phyloP scores from a whole-genome alignment of 2,113 vertebrate genomes.

The Panthera uncia region DNA sequence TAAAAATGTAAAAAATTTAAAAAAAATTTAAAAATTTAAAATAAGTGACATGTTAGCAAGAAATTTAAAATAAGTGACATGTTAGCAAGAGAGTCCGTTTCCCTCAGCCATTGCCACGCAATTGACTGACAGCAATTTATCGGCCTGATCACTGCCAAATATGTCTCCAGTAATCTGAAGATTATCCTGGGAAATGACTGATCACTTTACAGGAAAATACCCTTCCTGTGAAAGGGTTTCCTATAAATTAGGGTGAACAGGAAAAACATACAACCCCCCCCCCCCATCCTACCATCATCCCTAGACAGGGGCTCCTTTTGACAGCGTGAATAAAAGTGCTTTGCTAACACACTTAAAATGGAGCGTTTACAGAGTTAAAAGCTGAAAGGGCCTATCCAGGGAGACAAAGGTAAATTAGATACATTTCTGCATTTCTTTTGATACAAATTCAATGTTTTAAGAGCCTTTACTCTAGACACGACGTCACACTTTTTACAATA shows the following conservation, averaged over 20 bases:
- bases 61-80: neutral
- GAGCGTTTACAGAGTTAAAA: conserved; percentile 57
- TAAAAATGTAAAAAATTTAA: neutral
- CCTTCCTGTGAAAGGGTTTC: conserved; percentile 66
- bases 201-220: conserved; percentile 68
- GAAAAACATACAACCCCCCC: neutral
- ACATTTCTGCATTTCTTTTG: conserved; percentile 69
- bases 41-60: neutral
- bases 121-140: conserved; percentile 17
- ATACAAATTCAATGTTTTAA: conserved; percentile 75
- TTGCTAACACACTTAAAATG: conserved; percentile 39
- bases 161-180: conserved; percentile 42
- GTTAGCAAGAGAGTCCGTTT: neutral
- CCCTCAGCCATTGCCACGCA: neutral
- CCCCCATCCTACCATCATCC: neutral
- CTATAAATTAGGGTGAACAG: conserved; percentile 53
- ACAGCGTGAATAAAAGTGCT: conserved; percentile 57
- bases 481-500: conserved; percentile 63
- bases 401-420: conserved; percentile 57
- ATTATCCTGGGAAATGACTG: conserved; percentile 59
- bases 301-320: conserved; percentile 26
- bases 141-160: conserved; percentile 25
- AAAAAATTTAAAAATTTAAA: neutral
- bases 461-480: conserved; percentile 64
- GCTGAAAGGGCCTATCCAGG: conserved; percentile 54